Base-by-base conservation (phyloP, 1,140 invertebrate genomes). In the Bursaphelenchus mucronatus region DNA sequence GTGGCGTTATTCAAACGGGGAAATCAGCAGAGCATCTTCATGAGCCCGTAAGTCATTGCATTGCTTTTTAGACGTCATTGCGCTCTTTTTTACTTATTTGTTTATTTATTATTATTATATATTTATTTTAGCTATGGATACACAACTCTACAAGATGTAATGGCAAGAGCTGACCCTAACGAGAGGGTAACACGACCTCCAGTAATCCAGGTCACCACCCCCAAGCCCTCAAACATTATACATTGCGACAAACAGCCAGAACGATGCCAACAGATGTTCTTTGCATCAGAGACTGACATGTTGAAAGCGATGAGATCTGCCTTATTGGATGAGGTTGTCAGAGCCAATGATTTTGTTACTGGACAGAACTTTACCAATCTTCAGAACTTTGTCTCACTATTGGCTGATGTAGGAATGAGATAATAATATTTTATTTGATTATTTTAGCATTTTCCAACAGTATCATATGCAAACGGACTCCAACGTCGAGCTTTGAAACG, bases 281-380 rank as follows among this genome's bases (percentile, higher is more conserved):
- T 71, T 67, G 78, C 73, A 10, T 80, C 78, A 10, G 78, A 80
- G 49, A 81, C 78, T 8, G 78, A 80, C 50, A 76, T 80, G 76
- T 68, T 80, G 13, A 80, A 80, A 61, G 74, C 78, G 9, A 69
- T 80, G 78, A 46, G 66, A 17, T 59, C 56, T 49, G 76, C 76
- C 9, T 53, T 78, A 39, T 61, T 70, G 41, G 78, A 78, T 62
- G 78, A 80, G 66, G 75, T 76, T 21, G 66, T 65, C 43, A 63
- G 76, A 6, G 46, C 66, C 17, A 67, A 67, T 44, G 67, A 67
- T 17, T 59, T 59, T 11, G 73, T 80, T 49, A 49, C 64, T 44
- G 78, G 76, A 41, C 51, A 71, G 9, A 76, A 76, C 51, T 81
- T 80, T 62, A 76, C 72, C 11, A 65, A 69, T 51, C 76, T 80